Conservation (phyloP, 1,140 invertebrate genomes). For the Heliothis virescens region DNA sequence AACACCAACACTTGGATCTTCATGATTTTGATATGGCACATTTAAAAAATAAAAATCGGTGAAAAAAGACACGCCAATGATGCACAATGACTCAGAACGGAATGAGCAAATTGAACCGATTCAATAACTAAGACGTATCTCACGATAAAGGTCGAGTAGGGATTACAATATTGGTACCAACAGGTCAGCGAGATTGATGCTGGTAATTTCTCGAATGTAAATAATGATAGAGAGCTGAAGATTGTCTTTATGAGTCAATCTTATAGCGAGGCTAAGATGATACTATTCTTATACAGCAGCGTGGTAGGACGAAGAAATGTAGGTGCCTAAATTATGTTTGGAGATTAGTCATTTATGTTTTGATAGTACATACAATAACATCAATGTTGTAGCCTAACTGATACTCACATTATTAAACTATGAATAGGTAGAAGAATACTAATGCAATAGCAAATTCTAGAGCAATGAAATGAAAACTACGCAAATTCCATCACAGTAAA, state of each 20-base stretch:
- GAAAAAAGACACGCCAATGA: background rate
- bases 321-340: no score
- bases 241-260: background rate
- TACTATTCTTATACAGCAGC: no score
- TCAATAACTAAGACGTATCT: background rate
- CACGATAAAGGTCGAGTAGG: background rate
- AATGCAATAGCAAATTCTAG: no score
- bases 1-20: constrained; percentile 45
- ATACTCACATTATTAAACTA: no score
- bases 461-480: no score
- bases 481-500: constrained; percentile 6
- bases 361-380: no score
- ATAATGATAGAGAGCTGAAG: background rate
- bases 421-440: no score
- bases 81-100: background rate
- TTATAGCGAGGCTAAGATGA: no score
- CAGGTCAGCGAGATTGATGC: background rate
- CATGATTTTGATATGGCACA: constrained; percentile 51
- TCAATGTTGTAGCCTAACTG: no score
- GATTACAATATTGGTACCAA: background rate
- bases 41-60: background rate
- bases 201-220: background rate
- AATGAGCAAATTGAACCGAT: constrained; percentile 3
- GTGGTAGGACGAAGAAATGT: no score
- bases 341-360: no score